Evolutionary conservation across 2,888 invertebrate genomes (phyloP).

Genomic region (Augochlorella aurata): DNA sequence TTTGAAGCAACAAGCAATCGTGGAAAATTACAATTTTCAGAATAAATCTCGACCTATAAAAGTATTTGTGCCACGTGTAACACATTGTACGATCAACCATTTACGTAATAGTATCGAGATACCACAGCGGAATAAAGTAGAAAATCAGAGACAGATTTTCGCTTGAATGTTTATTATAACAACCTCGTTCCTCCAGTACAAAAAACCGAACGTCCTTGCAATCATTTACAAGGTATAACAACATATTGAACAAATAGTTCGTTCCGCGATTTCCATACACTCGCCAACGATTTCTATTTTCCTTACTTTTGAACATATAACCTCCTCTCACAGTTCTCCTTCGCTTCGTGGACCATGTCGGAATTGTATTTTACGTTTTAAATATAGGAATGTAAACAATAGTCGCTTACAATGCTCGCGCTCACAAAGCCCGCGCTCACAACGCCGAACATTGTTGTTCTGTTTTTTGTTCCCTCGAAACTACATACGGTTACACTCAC

Average conservation of each 20-base stretch:
- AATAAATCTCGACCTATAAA: too few species aligned
- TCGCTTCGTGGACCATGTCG: constrained; percentile 22
- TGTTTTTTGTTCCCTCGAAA: constrained; percentile 21
- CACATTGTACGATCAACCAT: too few species aligned
- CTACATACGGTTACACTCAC: constrained; percentile 21
- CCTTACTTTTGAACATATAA: constrained; percentile 2
- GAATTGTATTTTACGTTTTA: constrained; percentile 21
- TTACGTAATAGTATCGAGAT: background rate
- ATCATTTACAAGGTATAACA: constrained; percentile 56
- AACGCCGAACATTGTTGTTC: constrained; percentile 5
- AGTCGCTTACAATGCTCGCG: constrained; percentile 10
- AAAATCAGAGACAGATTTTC: constrained; percentile 10
- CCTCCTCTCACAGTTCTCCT: constrained; percentile 1
- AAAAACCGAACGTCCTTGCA: constrained; percentile 51
- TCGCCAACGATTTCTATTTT: constrained; percentile 34
- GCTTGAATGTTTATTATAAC: constrained; percentile 60
- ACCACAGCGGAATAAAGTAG: background rate
- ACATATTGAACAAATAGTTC: constrained; percentile 46
- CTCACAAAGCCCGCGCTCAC: constrained; percentile 16
- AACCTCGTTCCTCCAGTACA: constrained; percentile 62
- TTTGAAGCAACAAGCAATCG: too few species aligned
- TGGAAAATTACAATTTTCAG: too few species aligned
- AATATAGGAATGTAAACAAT: constrained; percentile 17
- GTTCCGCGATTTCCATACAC: constrained; percentile 22
- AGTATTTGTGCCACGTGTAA: too few species aligned